phyloP scores from a whole-genome alignment of 2,797 vertebrate species.

The Thamnophis elegans region DNA sequence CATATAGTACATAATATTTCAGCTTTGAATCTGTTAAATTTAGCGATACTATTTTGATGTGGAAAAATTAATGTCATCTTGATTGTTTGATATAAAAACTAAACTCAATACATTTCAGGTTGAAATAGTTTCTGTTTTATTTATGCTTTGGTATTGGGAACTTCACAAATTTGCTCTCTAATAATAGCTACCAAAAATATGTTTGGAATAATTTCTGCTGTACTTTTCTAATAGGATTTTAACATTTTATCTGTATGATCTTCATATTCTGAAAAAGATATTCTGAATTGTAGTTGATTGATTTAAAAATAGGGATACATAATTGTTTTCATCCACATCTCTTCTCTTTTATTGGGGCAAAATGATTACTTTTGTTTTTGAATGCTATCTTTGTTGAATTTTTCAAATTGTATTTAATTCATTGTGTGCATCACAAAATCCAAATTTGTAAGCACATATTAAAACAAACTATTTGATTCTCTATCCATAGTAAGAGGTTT shows the following conservation, averaged over 20 bases:
- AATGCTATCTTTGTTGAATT: neutral
- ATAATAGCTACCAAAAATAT: neutral
- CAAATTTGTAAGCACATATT: neutral
- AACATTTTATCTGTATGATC: neutral
- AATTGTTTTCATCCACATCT: neutral
- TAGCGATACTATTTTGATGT: neutral
- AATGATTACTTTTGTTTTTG: neutral
- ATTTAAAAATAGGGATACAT: neutral
- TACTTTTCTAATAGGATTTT: neutral
- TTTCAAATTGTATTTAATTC: neutral
- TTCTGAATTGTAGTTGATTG: neutral
- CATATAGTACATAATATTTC: constrained; percentile 8
- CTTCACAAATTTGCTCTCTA: neutral
- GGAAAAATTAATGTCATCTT: neutral
- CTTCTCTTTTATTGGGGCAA: neutral
- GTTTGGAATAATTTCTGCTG: neutral
- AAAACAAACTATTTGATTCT: neutral
- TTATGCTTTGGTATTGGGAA: neutral
- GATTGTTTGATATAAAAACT: neutral
- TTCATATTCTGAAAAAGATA: neutral
- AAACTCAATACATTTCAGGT: neutral
- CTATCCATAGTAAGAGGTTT: neutral
- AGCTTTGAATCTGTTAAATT: constrained; percentile 18
- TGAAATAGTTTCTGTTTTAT: neutral
- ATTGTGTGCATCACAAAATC: neutral